phyloP scores from a whole-genome alignment of 2,113 vertebrate genomes.

The Hyla sarda region DNA sequence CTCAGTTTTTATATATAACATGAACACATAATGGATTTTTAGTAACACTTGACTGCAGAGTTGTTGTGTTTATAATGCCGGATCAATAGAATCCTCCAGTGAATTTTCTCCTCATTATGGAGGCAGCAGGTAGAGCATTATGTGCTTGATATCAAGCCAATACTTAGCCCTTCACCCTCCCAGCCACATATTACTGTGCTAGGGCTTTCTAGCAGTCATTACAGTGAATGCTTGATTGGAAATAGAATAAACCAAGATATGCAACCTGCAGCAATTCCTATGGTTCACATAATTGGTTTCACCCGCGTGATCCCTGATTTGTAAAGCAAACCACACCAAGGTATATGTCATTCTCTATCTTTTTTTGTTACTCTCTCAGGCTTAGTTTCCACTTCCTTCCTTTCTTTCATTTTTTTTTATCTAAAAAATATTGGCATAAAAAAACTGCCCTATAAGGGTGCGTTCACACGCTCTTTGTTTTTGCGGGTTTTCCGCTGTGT shows the following conservation, averaged over 20 bases:
- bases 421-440: too few relatives aligned
- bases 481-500: too few relatives aligned
- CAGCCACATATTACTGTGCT: slow-evolving; percentile 14
- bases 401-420: too few relatives aligned
- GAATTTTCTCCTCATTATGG: slow-evolving; percentile 51
- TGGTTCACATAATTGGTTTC: slow-evolving; percentile 16
- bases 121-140: slow-evolving; percentile 56
- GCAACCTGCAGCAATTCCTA: neutral
- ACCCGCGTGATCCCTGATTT: neutral
- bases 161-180: slow-evolving; percentile 34
- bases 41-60: slow-evolving; percentile 46
- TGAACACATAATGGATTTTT: slow-evolving; percentile 42
- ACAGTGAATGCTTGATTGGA: slow-evolving; percentile 25
- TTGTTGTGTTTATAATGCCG: slow-evolving; percentile 23
- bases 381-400: too few relatives aligned
- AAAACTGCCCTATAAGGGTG: too few relatives aligned
- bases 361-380: too few relatives aligned
- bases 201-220: slow-evolving; percentile 11
- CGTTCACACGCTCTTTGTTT: too few relatives aligned
- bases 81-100: slow-evolving; percentile 49
- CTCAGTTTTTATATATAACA: slow-evolving; percentile 35
- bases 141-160: slow-evolving; percentile 44
- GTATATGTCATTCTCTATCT: neutral
- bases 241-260: slow-evolving; percentile 31
- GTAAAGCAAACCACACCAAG: neutral